Evolutionary conservation across 2,113 vertebrate genomes (phyloP), one percentile per base, ranked within the genome.

Genomic region (Beaufortia kweichowensis): DNA sequence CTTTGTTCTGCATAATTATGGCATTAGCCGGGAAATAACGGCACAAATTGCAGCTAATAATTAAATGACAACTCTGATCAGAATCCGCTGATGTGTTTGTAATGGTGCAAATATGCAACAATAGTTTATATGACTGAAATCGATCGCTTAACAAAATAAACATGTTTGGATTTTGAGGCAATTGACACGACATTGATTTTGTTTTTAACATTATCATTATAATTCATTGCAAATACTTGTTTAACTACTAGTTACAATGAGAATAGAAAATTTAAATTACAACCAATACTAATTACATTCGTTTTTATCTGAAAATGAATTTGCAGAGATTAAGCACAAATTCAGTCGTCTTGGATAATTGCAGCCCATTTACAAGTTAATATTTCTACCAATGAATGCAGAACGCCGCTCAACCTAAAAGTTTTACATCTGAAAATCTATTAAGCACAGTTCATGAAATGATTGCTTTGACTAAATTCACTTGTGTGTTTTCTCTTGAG

Each of bases 11-110:
- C 35, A 57, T 82, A 82, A 82, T 82, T 82, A 75, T 68, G 23
- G 70, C 70, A 68, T 82, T 75, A 81, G 75, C n/a, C 15, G 43
- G 43, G 41, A 67, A 77, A 77, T 73, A 82, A 82, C 69, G 17
- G 76, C 55, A 50, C 64, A 82, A 82, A 82, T 75, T 68, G 76
- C 35, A 21, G 64, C 63, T 82, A 82, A 78, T 82, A 78, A 82
- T 78, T 78, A 75, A 78, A 75, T 74, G 80, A 74, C 80, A 82
- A 70, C 53, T 82, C 65, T 78, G 76, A 78, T 82, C 62, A 66
- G 33, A 78, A 77, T 68, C 68, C 55, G 69, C 29, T 33, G 56
- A 61, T 78, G 67, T 15, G 46, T 31, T 64, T 5, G 57, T 26
- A 15, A 53, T 19, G 24, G 24, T 33, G 19, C 75, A n/a, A 15